These are phyloP conservation scores for Oceanodroma leucorhoa DNA, from an alignment of 2,797 vertebrate genomes.

Conservation along the genomic window DNA sequence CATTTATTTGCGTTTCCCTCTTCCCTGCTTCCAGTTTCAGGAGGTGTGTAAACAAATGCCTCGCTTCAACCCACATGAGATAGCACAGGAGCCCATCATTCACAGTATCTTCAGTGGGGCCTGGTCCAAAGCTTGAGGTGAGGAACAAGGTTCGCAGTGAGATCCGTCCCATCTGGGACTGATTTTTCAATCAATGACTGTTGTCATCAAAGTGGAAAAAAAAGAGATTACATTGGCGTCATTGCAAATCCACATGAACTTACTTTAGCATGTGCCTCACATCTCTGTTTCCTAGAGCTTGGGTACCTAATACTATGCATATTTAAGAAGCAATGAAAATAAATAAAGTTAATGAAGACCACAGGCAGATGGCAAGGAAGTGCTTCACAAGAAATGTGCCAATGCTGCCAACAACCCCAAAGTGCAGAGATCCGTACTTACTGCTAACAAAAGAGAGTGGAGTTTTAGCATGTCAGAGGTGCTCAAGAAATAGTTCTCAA, in stretches of 20 bases:
- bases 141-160: neutral
- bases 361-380: neutral
- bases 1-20: neutral
- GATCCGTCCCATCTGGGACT: neutral
- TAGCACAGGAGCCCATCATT: neutral
- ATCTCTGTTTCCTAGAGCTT: neutral
- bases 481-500: neutral
- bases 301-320: neutral
- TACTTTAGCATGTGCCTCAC: fast-evolving
- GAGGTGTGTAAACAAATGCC: neutral
- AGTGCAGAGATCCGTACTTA: neutral
- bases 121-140: neutral
- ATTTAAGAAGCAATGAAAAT: neutral
- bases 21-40: neutral
- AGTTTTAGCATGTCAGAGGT: neutral
- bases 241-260: neutral
- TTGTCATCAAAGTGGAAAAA: neutral
- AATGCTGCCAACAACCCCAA: neutral
- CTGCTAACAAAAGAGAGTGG: neutral
- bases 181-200: neutral
- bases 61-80: neutral
- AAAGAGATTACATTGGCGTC: neutral
- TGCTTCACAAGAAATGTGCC: neutral
- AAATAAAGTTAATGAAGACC: neutral
- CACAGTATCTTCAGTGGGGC: neutral